A percentile compares a stretch with the other conserved stretches of the same genome.
Conservation (phyloP, 2,113 vertebrate genomes). For the Engystomops pustulosus region DNA sequence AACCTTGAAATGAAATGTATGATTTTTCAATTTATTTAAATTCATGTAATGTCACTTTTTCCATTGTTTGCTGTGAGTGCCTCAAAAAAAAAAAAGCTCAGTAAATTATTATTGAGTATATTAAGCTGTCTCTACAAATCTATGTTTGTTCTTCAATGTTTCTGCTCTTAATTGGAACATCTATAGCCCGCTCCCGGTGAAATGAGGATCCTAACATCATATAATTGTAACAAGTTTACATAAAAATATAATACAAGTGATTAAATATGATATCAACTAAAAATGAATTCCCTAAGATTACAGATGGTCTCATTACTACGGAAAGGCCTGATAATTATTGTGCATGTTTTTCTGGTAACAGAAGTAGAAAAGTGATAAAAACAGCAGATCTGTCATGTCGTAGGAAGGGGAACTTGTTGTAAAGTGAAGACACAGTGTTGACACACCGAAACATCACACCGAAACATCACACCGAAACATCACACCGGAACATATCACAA, state of each 20-base stretch:
- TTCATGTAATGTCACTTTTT: conserved; percentile 25
- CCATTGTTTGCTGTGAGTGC: conserved; percentile 17
- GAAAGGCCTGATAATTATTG: neutral
- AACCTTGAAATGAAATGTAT: conserved; percentile 35
- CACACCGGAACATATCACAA: no score
- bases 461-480: no score
- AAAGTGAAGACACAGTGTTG: neutral
- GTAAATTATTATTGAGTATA: conserved; percentile 19
- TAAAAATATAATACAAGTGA: conserved; percentile 16
- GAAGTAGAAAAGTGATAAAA: neutral
- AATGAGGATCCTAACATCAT: neutral
- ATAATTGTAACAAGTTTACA: conserved; percentile 11
- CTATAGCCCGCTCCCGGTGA: neutral
- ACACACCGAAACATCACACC: neutral
- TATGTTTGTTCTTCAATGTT: conserved; percentile 40
- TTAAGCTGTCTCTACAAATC: conserved; percentile 35
- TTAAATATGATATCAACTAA: neutral
- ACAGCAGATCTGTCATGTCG: neutral
- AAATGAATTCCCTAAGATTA: neutral
- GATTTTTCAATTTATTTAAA: conserved; percentile 22
- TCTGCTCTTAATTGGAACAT: conserved; percentile 27
- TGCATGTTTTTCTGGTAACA: neutral
- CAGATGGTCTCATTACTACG: neutral
- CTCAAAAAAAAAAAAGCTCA: conserved; percentile 23
- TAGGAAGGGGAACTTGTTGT: neutral